phyloP scores from a whole-genome alignment of 1,140 invertebrate genomes.

The Acromyrmex heyeri region DNA sequence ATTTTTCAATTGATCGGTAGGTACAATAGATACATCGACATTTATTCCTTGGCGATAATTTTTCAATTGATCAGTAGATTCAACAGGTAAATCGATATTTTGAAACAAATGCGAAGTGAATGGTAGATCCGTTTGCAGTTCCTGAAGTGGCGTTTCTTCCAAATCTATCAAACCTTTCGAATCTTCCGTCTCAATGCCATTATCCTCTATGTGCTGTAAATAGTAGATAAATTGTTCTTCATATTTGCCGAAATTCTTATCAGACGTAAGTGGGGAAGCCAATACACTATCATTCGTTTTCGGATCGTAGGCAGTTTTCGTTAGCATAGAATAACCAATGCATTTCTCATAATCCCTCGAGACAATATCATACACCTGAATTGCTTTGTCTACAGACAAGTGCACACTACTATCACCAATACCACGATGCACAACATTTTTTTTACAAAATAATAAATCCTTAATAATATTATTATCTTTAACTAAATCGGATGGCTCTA shows the following conservation, averaged over 20 bases:
- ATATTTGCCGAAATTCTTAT: constrained; percentile 79
- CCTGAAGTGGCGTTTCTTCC: constrained; percentile 75
- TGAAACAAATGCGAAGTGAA: constrained; percentile 78
- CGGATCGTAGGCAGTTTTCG: constrained; percentile 68
- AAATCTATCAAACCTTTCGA: constrained; percentile 16
- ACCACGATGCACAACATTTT: constrained; percentile 64
- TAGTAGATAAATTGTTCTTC: constrained; percentile 81
- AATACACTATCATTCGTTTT: constrained; percentile 49
- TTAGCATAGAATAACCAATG: constrained; percentile 79
- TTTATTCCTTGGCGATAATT: neutral
- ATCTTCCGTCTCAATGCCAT: constrained; percentile 74
- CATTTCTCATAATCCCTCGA: constrained; percentile 80
- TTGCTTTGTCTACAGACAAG: constrained; percentile 63
- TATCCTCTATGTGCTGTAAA: constrained; percentile 80
- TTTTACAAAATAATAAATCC: constrained; percentile 73
- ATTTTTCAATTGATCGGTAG: constrained; percentile 2
- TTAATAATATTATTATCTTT: constrained; percentile 63
- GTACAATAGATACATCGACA: neutral
- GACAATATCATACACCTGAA: constrained; percentile 78
- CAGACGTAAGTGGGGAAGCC: constrained; percentile 41
- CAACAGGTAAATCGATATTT: constrained; percentile 55
- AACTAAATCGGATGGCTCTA: constrained; percentile 49
- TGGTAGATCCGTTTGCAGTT: constrained; percentile 77
- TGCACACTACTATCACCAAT: constrained; percentile 65
- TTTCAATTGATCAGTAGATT: neutral